These are phyloP conservation scores for Heteromurus nitidus DNA, from an alignment of 2,888 invertebrate species.

Conservation along the genomic window DNA sequence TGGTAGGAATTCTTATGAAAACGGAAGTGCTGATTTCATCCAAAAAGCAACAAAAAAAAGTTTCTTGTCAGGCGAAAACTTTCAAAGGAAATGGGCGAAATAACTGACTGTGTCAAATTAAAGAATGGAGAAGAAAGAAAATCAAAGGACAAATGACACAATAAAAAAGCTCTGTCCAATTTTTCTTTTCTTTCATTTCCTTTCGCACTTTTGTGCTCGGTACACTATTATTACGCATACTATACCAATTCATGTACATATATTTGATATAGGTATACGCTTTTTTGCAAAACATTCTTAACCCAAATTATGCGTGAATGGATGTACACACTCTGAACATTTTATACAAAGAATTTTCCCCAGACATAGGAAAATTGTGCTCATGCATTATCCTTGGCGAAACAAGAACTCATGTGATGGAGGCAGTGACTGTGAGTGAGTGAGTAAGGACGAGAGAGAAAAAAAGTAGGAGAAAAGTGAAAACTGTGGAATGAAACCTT, in stretches of 20 bases:
- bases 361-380: constrained; percentile 1
- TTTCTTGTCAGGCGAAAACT: constrained; percentile 13
- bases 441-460: too few relatives aligned
- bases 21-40: neutral
- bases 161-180: constrained; percentile 39
- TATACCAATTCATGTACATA: too few relatives aligned
- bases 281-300: too few relatives aligned
- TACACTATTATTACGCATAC: neutral
- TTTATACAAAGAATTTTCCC: too few relatives aligned
- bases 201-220: constrained; percentile 8
- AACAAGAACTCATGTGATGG: constrained; percentile 6
- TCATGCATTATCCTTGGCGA: neutral
- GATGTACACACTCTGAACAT: too few relatives aligned
- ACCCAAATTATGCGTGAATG: too few relatives aligned
- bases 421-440: too few relatives aligned
- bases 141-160: constrained; percentile 45
- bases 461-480: neutral
- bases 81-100: constrained; percentile 1
- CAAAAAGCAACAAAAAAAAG: constrained; percentile 18
- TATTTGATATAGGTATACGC: too few relatives aligned
- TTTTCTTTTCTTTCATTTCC: constrained; percentile 14
- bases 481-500: constrained; percentile 10
- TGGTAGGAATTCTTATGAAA: neutral
- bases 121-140: constrained; percentile 20
- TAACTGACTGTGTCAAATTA: constrained; percentile 28